phyloP scores from a whole-genome alignment of 2,113 vertebrate species.

The Ageneiosus marmoratus region DNA sequence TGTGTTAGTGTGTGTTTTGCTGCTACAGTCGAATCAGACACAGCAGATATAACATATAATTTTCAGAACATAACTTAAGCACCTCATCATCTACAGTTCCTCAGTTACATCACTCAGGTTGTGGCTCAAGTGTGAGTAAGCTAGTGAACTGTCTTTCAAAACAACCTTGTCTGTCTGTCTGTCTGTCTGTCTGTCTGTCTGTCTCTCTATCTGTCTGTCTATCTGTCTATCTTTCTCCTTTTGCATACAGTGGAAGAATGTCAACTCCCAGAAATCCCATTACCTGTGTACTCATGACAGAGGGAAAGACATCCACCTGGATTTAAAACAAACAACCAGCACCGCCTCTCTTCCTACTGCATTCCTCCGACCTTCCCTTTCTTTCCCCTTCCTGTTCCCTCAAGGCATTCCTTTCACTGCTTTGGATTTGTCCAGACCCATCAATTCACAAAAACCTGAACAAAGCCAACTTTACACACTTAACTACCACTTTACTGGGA shows the following conservation, averaged over 20 bases:
- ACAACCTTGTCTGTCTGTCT: background rate
- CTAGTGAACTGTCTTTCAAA: too few species aligned
- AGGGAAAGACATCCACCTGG: conserved; percentile 61
- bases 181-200: conserved; percentile 10
- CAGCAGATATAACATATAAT: too few species aligned
- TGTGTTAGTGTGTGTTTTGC: too few species aligned
- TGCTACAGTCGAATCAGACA: too few species aligned
- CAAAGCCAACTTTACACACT: conserved; percentile 50
- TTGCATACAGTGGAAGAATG: conserved; percentile 55
- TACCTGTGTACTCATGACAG: conserved; percentile 49
- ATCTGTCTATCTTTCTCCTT: background rate
- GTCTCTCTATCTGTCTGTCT: background rate
- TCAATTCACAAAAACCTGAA: conserved; percentile 40
- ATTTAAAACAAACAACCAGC: conserved; percentile 58
- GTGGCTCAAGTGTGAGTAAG: too few species aligned
- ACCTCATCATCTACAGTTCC: too few species aligned
- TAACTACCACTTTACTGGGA: conserved; percentile 60
- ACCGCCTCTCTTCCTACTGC: conserved; percentile 45
- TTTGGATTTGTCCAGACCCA: conserved; percentile 28
- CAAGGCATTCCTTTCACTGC: conserved; percentile 48
- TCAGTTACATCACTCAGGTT: too few species aligned
- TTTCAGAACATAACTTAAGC: background rate
- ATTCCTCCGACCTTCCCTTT: background rate
- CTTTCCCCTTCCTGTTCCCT: conserved; percentile 19
- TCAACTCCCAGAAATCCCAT: conserved; percentile 21